Conservation (phyloP, 2,113 vertebrate genomes). For the Hyperopisus bebe region DNA sequence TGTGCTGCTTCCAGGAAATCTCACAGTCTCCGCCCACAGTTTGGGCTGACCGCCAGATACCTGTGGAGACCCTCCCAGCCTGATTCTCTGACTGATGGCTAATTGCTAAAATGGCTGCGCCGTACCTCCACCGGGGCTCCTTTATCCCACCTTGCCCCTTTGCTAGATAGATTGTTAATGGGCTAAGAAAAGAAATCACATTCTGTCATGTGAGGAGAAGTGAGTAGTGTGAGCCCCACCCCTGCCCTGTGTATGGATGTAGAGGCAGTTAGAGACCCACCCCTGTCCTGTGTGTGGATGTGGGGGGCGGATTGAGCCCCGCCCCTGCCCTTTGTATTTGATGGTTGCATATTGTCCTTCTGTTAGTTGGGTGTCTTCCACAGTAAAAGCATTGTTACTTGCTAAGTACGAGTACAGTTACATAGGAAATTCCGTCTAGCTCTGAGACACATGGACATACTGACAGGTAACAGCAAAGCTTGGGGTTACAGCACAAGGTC, state of each 20-base stretch:
- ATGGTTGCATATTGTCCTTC: background rate
- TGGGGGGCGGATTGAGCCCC: background rate
- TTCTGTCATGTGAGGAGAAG: background rate
- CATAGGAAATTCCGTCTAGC: background rate
- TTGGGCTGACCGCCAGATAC: background rate
- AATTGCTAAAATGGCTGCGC: background rate
- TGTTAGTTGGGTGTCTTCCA: background rate
- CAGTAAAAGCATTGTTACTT: background rate
- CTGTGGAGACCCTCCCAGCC: background rate
- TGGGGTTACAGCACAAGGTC: background rate
- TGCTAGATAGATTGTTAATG: background rate
- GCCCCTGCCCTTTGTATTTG: background rate
- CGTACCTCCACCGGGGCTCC: background rate
- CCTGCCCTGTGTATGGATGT: background rate
- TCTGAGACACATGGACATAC: background rate
- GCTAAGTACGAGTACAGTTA: background rate
- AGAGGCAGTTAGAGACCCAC: background rate
- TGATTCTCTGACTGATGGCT: background rate
- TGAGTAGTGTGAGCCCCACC: background rate
- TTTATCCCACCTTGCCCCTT: background rate
- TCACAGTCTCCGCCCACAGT: background rate
- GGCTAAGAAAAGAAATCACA: background rate
- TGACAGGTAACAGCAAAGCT: background rate
- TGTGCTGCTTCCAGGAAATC: background rate
- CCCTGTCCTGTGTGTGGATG: background rate